Percentiles rank a stretch among this genome's conserved stretches.
Conservation (phyloP, 1,140 invertebrate genomes). For the Drosophila truncata region DNA sequence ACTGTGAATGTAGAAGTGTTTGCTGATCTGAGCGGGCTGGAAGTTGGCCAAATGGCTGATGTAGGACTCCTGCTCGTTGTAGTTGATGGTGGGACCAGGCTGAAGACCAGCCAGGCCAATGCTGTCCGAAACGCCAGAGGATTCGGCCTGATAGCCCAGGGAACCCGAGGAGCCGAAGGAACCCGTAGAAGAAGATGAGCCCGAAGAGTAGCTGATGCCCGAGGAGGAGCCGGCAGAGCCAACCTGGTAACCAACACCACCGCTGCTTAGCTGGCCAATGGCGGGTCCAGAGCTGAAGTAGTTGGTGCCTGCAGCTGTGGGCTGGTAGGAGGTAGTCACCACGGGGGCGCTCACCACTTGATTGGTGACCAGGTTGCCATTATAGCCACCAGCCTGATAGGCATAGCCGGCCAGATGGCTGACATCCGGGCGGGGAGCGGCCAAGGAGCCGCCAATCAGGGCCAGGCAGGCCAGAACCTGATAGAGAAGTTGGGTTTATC, state of each 20-base stretch:
- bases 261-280: slow-evolving; percentile 48
- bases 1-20: slow-evolving; percentile 91
- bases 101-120: slow-evolving; percentile 62
- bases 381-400: slow-evolving; percentile 64
- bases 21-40: slow-evolving; percentile 89
- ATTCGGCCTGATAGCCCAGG: slow-evolving; percentile 9
- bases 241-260: background rate
- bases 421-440: slow-evolving; percentile 72
- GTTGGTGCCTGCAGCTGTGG: slow-evolving; percentile 81
- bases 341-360: slow-evolving; percentile 50
- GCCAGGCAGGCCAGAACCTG: slow-evolving; percentile 68
- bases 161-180: slow-evolving; percentile 32
- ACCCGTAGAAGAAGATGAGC: slow-evolving; percentile 23
- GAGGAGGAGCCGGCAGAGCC: slow-evolving; percentile 16
- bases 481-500: background rate
- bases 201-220: slow-evolving; percentile 2
- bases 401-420: slow-evolving; percentile 66
- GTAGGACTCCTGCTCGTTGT: slow-evolving; percentile 86
- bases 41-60: slow-evolving; percentile 71
- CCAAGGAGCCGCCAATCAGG: slow-evolving; percentile 39
- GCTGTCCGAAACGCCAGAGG: slow-evolving; percentile 32
- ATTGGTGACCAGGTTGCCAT: slow-evolving; percentile 32
- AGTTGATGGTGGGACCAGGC: slow-evolving; percentile 66
- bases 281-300: slow-evolving; percentile 59
- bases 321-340: slow-evolving; percentile 73